Base-by-base conservation (phyloP, 1,140 invertebrate species). In the Conus betulinus region DNA sequence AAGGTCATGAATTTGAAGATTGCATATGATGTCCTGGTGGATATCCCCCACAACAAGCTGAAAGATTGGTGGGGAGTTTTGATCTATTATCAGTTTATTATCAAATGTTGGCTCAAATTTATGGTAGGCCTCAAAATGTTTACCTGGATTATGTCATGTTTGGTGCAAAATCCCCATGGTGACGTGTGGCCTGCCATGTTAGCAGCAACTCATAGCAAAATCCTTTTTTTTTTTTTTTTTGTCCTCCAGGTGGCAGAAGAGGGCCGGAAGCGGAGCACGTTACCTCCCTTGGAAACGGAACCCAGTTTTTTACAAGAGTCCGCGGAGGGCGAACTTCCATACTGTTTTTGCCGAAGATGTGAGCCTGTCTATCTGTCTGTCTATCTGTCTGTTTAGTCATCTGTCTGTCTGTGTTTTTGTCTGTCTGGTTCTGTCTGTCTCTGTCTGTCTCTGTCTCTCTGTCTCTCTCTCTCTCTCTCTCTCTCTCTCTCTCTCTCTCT, bases 231-330 rank as follows among this genome's bases (percentile, higher is more conserved):
- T 13, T 3, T 52, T 27, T 87, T 85, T 39, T 87, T 55, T 89
- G 51, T 17, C 5, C 89, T 88, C 51, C 90, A 93, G 92, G 85
- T 90, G 27, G 88, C 92, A 23, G 91, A 92, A 74, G 91, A 93
- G 85, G 92, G 92, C 0, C 85, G 92, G 74, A 91, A 90, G 74
- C 82, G 89, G 51, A 90, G 90, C 15, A 84, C 90, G 20, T 81
- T 93, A 23, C 92, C 92, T 55, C 92, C 92, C 55, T 86, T 93
- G 25, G 90, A 93, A 17, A 67, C 83, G 15, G 91, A 92, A 84
- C 89, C 90, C 13, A 91, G 87, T 39, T 93, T 92, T 39, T 76
- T 87, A 39, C 39, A 39, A 39, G 5, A 25, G 91, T n/a, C 91
- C 91, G 39, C 57, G 90, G 60, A 90, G 89, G 25, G 88, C 81